Evolutionary conservation across 2,797 vertebrate genomes (phyloP).

Genomic region (Pangasius krempfi): DNA sequence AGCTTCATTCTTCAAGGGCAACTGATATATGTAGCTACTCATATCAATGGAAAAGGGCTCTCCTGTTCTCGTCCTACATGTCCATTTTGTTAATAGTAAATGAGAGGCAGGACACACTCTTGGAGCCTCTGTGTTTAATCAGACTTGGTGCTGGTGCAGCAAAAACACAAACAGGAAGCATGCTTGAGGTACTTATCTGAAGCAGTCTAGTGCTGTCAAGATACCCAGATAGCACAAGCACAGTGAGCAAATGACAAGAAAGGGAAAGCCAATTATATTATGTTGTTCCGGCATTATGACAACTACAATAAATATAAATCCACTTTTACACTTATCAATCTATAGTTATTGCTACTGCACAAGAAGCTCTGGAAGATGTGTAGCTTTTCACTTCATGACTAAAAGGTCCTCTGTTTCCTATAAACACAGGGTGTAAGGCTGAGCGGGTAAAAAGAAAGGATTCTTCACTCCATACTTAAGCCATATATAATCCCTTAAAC

Average conservation of each 20-base stretch:
- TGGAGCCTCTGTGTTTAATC: conserved; percentile 27
- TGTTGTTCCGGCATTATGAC: conserved; percentile 4
- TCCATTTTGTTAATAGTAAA: conserved; percentile 5
- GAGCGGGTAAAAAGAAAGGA: neutral
- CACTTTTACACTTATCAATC: neutral
- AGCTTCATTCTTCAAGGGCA: conserved; percentile 64
- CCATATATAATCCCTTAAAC: neutral
- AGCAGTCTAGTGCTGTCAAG: conserved; percentile 42
- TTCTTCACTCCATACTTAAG: neutral
- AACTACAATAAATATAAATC: conserved; percentile 13
- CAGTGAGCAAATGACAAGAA: conserved; percentile 35
- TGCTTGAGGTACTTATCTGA: conserved; percentile 66
- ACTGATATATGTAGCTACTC: conserved; percentile 63
- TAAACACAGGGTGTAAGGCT: neutral
- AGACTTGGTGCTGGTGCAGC: conserved; percentile 60
- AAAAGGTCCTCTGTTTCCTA: neutral
- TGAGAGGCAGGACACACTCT: conserved; percentile 9
- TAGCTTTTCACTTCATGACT: neutral
- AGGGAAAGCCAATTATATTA: conserved; percentile 25
- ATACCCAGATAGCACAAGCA: conserved; percentile 40
- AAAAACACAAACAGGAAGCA: conserved; percentile 72
- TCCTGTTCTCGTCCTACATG: conserved; percentile 29
- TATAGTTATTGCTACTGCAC: neutral
- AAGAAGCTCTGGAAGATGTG: neutral
- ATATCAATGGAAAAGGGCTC: conserved; percentile 19